Evolutionary conservation across 2,888 invertebrate genomes (phyloP).

Genomic region (Dryobotodes eremita): DNA sequence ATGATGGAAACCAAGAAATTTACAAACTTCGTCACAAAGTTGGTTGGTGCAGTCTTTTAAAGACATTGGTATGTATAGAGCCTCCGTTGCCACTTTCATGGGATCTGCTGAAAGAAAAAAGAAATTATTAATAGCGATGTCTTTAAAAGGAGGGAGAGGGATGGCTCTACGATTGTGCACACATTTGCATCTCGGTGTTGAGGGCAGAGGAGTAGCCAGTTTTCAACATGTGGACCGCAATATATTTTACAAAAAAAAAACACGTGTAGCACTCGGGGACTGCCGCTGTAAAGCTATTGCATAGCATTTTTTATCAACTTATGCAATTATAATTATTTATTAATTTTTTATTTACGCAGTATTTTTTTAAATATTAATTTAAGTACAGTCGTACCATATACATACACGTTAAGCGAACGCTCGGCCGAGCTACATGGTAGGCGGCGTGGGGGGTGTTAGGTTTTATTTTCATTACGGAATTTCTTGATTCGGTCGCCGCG

Average conservation of each 20-base stretch:
- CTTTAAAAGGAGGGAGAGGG: background rate
- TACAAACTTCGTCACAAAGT: slow-evolving; percentile 34
- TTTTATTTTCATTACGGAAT: too few relatives aligned
- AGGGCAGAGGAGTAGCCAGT: background rate
- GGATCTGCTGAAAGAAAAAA: slow-evolving; percentile 45
- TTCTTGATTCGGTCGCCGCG: too few relatives aligned
- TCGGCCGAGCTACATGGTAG: too few relatives aligned
- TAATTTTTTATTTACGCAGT: too few relatives aligned
- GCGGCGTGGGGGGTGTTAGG: too few relatives aligned
- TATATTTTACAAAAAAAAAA: background rate
- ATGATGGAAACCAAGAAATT: slow-evolving; percentile 27
- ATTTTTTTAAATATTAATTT: too few relatives aligned
- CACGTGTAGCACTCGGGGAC: too few relatives aligned
- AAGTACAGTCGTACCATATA: too few relatives aligned
- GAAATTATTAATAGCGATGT: background rate
- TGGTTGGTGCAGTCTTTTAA: slow-evolving; percentile 33
- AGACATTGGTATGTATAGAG: slow-evolving; percentile 45
- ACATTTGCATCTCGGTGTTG: background rate
- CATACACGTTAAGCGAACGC: too few relatives aligned
- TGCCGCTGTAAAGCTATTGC: too few relatives aligned
- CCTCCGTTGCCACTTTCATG: slow-evolving; percentile 19
- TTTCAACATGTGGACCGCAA: background rate
- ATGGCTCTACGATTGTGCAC: background rate
- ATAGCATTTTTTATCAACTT: too few relatives aligned
- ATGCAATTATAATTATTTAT: too few relatives aligned